Evolutionary conservation across 2,797 vertebrate genomes (phyloP), one percentile per base, ranked within the genome.

Genomic region (Chaetodon trifasciatus): DNA sequence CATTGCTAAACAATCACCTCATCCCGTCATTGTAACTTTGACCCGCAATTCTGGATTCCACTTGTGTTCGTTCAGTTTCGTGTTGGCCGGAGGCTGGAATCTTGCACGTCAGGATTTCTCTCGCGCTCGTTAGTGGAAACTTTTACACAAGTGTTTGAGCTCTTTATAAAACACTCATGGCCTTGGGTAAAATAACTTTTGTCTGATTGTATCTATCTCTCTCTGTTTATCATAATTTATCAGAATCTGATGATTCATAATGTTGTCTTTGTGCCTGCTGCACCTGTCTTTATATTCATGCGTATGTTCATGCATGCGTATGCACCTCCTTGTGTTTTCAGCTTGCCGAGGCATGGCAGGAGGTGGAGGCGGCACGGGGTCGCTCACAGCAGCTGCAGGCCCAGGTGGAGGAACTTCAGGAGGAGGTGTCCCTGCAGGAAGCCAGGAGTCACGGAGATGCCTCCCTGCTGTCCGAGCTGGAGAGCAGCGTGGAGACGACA

Each of bases 401-500:
- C 40, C 93, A 92, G 89, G 86, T 96, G 79, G 94, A 95, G 73
- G 94, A 95, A 62, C 93, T 96, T 23, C 93, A 94, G 84, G 95
- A 96, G 79, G 92, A 95, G 78, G 70, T 89, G 72, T 93, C 92
- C 3, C 84, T 96, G 37, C 94, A 94, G 80, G 91, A 93, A 19
- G 80, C 81, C 75, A 85, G 81, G 58, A 92, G 82, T 71, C 84
- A 83, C 0, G 69, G 90, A 17, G 81, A 96, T 6, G 28, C 81
- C 1, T 96, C 96, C 16, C 87, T 96, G 62, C 85, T 95, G 85
- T 95, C 95, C 0, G 95, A 96, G 88, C 90, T 96, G 85, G 94
- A 95, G 85, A 89, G 35, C 65, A 95, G 94, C 61, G 83, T 95
- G 77, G 92, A 91, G 44, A 73, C 68, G 1, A 56, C 86, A 1